Evolutionary conservation across 2,113 vertebrate genomes (phyloP).

Genomic region (Prolemur simus): DNA sequence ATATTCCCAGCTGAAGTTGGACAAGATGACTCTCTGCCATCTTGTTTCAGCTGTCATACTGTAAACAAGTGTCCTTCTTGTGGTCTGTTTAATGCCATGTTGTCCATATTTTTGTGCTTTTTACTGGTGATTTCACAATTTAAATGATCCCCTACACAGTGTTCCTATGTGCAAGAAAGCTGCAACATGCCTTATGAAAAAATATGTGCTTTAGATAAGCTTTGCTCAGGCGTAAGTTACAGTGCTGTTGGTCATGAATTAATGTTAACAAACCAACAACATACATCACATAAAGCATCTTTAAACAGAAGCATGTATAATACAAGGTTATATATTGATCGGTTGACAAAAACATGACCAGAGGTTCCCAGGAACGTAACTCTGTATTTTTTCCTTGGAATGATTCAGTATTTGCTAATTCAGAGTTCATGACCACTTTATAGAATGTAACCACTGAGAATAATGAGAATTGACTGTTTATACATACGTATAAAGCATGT

Average conservation of each 20-base stretch:
- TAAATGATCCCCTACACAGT: neutral
- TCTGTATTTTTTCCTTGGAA: neutral
- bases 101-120: neutral
- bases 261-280: neutral
- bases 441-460: neutral
- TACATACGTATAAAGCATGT: neutral
- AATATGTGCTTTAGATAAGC: fast-evolving
- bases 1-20: neutral
- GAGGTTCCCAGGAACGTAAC: neutral
- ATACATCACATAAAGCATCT: neutral
- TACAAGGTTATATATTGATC: neutral
- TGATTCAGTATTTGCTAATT: neutral
- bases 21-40: neutral
- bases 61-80: neutral
- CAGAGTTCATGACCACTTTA: neutral
- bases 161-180: neutral
- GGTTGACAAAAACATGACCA: neutral
- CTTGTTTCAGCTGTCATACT: neutral
- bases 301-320: neutral
- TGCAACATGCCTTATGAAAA: neutral
- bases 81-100: neutral
- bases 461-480: neutral
- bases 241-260: neutral
- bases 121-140: neutral
- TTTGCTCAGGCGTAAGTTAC: neutral